phyloP scores from a whole-genome alignment of 2,113 vertebrate species.

The Pedionomus torquatus region DNA sequence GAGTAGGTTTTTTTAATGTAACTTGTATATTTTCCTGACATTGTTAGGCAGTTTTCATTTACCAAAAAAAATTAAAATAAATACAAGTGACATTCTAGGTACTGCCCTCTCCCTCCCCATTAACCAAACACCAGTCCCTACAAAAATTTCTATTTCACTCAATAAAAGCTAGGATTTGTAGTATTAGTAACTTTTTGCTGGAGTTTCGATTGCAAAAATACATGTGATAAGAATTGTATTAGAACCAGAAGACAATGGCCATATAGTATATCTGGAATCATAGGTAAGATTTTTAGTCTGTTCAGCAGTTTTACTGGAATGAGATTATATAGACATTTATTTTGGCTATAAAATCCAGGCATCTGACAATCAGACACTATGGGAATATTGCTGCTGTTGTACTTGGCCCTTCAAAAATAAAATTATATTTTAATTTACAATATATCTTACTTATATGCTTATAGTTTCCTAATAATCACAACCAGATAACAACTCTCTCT shows the following conservation, averaged over 20 bases:
- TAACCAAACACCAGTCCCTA: neutral
- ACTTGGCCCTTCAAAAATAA: neutral
- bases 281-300: neutral
- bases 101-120: neutral
- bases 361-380: neutral
- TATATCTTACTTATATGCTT: neutral
- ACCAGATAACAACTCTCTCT: neutral
- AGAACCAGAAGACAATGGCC: neutral
- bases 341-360: neutral
- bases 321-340: neutral
- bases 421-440: neutral
- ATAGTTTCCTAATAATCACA: neutral
- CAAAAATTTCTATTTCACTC: neutral
- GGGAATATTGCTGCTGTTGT: neutral
- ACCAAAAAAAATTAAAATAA: neutral
- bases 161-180: neutral
- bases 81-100: neutral
- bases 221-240: constrained; percentile 17
- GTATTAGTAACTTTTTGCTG: neutral
- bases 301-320: neutral
- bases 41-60: neutral
- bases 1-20: neutral
- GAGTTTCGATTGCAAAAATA: constrained; percentile 24
- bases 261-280: neutral
- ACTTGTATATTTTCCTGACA: neutral